phyloP scores from a whole-genome alignment of 2,888 invertebrate species.

The Hylaea fasciaria region DNA sequence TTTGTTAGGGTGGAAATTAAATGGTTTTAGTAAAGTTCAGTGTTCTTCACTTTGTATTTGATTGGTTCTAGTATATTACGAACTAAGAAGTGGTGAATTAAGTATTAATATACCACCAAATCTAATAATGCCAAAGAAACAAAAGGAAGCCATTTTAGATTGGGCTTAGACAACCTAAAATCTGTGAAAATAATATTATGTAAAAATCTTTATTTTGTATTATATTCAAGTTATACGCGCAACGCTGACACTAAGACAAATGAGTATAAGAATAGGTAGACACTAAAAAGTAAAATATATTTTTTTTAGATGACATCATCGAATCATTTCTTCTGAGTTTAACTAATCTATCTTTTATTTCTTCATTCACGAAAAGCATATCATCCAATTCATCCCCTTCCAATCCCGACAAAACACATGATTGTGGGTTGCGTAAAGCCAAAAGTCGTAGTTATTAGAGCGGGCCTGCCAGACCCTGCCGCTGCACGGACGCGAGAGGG shows the following conservation, averaged over 20 bases:
- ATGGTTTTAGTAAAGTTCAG: slow-evolving; percentile 26
- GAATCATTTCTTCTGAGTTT: not conserved
- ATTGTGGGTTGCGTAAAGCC: slow-evolving; percentile 46
- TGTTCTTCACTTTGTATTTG: no score
- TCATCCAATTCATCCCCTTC: slow-evolving; percentile 47
- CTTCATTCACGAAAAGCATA: slow-evolving; percentile 14
- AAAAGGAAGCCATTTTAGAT: no score
- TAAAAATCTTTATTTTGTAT: no score
- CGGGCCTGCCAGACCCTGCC: slow-evolving; percentile 33
- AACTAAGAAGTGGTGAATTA: no score
- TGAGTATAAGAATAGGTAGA: no score
- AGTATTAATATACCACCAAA: not conserved
- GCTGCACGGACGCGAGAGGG: slow-evolving; percentile 47
- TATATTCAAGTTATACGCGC: not conserved
- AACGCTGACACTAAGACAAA: no score
- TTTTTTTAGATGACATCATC: no score
- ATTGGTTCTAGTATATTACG: no score
- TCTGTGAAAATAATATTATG: no score
- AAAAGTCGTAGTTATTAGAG: slow-evolving; percentile 54
- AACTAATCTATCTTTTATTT: no score
- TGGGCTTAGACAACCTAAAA: no score
- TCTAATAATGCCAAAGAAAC: not conserved
- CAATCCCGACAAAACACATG: slow-evolving; percentile 19
- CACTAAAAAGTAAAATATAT: no score
- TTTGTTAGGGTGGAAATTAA: slow-evolving; percentile 38